Conservation (phyloP, 2,888 invertebrate species). For the Drosophila mulleri region DNA sequence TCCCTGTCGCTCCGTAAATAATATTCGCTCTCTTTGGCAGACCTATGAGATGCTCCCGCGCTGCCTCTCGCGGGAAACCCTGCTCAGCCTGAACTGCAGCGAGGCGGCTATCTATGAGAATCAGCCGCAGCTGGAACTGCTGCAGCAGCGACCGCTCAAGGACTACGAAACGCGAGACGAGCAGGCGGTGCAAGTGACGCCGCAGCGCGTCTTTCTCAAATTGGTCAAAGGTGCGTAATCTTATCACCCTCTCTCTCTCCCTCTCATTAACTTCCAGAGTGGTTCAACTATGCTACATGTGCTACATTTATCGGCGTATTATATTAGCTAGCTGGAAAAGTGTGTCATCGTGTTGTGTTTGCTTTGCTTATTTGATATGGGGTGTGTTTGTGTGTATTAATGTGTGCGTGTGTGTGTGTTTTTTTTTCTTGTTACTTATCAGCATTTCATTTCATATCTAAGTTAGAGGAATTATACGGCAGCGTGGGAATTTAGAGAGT, state of each 20-base stretch:
- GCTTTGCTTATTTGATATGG: conserved; percentile 63
- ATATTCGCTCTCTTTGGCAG: conserved; percentile 41
- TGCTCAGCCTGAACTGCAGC: conserved; percentile 73
- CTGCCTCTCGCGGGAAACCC: conserved; percentile 75
- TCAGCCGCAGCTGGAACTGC: conserved; percentile 64
- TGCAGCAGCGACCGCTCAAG: conserved; percentile 69
- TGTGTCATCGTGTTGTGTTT: conserved; percentile 62
- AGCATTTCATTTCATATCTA: conserved; percentile 21
- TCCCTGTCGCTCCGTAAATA: not conserved
- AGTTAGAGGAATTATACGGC: conserved; percentile 6
- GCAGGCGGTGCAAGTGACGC: conserved; percentile 88
- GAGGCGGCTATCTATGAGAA: conserved; percentile 76
- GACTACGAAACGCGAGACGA: conserved; percentile 82
- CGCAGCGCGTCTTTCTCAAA: conserved; percentile 87
- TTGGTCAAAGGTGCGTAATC: conserved; percentile 87
- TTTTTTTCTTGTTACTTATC: conserved; percentile 39
- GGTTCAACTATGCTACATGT: not conserved
- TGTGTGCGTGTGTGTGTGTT: not conserved
- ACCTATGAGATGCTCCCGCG: conserved; percentile 70
- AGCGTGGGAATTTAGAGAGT: conserved; percentile 60
- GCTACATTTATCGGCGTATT: not conserved
- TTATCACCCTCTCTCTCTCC: conserved; percentile 30
- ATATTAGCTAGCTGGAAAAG: conserved; percentile 21
- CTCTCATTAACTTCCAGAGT: not conserved
- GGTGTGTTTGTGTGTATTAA: not conserved